Conservation (phyloP, 2,113 vertebrate species). For the Cololabis saira region DNA sequence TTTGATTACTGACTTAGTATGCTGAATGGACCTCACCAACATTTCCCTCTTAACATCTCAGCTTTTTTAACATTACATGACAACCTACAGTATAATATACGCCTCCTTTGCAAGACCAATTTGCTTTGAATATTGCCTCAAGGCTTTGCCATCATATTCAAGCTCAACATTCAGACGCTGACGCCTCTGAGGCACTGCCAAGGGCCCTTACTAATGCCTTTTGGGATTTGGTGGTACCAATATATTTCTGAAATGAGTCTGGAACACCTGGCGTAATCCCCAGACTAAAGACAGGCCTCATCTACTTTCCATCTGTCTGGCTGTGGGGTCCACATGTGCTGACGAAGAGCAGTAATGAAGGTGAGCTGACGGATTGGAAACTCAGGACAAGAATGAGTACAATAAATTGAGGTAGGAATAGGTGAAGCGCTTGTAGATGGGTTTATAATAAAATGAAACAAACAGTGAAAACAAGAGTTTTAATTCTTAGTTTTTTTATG, state of each 20-base stretch:
- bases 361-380: conserved; percentile 20
- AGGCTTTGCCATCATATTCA: conserved; percentile 35
- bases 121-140: conserved; percentile 41
- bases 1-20: conserved; percentile 19
- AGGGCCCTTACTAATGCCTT: conserved; percentile 34
- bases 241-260: conserved; percentile 41
- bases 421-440: not conserved
- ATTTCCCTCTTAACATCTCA: conserved; percentile 7
- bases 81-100: conserved; percentile 32
- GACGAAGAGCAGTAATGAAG: conserved; percentile 47
- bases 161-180: conserved; percentile 29
- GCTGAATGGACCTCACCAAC: conserved; percentile 18
- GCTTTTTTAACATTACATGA: conserved; percentile 32
- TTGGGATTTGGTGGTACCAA: conserved; percentile 22
- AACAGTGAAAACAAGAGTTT: not conserved
- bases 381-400: conserved; percentile 4
- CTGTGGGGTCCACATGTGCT: conserved; percentile 51
- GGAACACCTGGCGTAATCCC: conserved; percentile 52
- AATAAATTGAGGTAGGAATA: not conserved
- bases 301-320: conserved; percentile 63
- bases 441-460: not conserved
- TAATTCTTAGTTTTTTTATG: not conserved
- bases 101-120: conserved; percentile 33
- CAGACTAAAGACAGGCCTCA: conserved; percentile 47
- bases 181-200: conserved; percentile 29